Base-by-base conservation (phyloP, 2,113 vertebrate genomes). In the Barbus barbus region DNA sequence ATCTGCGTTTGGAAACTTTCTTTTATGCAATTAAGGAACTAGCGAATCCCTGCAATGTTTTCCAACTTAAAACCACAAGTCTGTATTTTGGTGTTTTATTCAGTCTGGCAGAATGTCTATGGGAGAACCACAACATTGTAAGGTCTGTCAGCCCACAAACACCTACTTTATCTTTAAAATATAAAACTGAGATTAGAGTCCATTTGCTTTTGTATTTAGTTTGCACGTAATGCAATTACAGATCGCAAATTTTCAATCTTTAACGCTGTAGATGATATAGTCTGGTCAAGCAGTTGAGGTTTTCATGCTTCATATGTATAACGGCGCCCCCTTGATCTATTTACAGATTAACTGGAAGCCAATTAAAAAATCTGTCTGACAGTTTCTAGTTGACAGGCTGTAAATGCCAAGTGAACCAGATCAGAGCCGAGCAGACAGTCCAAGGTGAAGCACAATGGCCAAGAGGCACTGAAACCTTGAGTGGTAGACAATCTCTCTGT, bases 1-100 rank as follows among this genome's bases (percentile, higher is more conserved):
- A 75, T 92, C 90, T 90, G 89, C 89, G 87, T 91, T 93, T 90
- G 89, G 92, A 89, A 90, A 89, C 92, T 90, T 91, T 87, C 83
- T 90, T 81, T 88, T 76, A 85, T 88, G 87, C 46, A 71, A 85
- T 89, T 89, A 85, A 88, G 63, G 53, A 78, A 36, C 67, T 44
- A 58, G 86, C 73, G 28, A 87, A 73, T 65, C 76, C 84, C 72
- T 87, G 71, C 89, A 90, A 86, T 91, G 84, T 85, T 85, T 83
- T 81, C 78, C 72, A 84, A 63, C 81, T 83, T n/a, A 53, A 87
- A 83, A 74, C 83, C 86, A 83, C 81, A 88, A 71, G 72, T 58
- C 78, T 81, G 75, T 63, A 77, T 84, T 81, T 81, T 81, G 44
- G 63, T n/a, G 58, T 83, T 74, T 84, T 77, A 76, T 77, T 81